A percentile compares a stretch with the other conserved stretches of the same genome.
Evolutionary conservation across 2,797 vertebrate genomes (phyloP).

Genomic region (Argya squamiceps): DNA sequence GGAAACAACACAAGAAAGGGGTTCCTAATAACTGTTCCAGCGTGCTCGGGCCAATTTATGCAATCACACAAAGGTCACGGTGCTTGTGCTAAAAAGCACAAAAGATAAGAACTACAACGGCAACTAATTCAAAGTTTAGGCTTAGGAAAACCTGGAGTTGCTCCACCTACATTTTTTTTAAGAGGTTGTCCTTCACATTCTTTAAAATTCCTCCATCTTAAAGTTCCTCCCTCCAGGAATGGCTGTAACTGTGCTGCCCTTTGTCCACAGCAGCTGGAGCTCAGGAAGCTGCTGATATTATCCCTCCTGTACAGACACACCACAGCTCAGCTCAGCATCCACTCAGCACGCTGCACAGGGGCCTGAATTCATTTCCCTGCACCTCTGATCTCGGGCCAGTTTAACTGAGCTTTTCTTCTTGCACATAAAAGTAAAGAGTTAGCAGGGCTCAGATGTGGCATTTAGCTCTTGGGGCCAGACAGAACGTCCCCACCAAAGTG

Average conservation of each 20-base stretch:
- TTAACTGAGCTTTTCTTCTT: slow-evolving; percentile 21
- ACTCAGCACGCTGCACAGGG: background rate
- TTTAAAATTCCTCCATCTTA: slow-evolving; percentile 61
- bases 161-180: slow-evolving; percentile 68
- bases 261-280: slow-evolving; percentile 68
- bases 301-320: slow-evolving; percentile 25
- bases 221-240: slow-evolving; percentile 66
- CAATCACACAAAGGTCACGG: slow-evolving; percentile 60
- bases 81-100: slow-evolving; percentile 48
- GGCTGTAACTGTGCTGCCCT: slow-evolving; percentile 23
- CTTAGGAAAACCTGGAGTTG: slow-evolving; percentile 25
- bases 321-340: background rate
- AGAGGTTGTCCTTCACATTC: slow-evolving; percentile 48
- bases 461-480: background rate
- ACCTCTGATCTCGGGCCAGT: slow-evolving; percentile 13
- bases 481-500: background rate
- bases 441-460: background rate
- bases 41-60: slow-evolving; percentile 51
- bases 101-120: slow-evolving; percentile 1
- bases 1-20: slow-evolving; percentile 72
- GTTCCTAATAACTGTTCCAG: slow-evolving; percentile 35
- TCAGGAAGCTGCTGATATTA: slow-evolving; percentile 66
- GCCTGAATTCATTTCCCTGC: background rate
- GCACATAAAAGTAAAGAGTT: background rate
- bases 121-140: slow-evolving; percentile 18